Percentiles rank a stretch among this genome's conserved stretches.
phyloP scores from a whole-genome alignment of 2,797 vertebrate genomes.

The Todus mexicanus region DNA sequence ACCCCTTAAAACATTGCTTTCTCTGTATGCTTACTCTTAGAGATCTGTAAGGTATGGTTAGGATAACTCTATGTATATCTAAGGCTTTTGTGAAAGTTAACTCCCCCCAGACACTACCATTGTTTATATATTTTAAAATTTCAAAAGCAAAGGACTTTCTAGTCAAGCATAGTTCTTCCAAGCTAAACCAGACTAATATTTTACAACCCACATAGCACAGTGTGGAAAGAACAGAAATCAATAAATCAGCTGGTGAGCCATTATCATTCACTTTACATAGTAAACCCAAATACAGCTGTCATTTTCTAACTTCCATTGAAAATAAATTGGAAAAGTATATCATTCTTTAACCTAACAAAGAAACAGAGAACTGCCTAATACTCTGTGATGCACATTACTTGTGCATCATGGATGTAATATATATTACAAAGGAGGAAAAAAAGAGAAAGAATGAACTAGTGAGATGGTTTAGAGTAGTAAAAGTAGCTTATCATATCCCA shows the following conservation, averaged over 20 bases:
- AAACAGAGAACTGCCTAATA: constrained; percentile 41
- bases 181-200: constrained; percentile 60
- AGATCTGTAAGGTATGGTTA: background rate
- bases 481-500: constrained; percentile 39
- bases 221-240: constrained; percentile 63
- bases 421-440: constrained; percentile 45
- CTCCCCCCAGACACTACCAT: background rate
- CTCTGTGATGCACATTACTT: constrained; percentile 32
- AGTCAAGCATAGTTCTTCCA: constrained; percentile 23
- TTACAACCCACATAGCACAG: constrained; percentile 36
- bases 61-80: background rate
- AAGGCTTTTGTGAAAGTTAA: background rate
- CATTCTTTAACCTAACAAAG: constrained; percentile 54
- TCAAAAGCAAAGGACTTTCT: constrained; percentile 29
- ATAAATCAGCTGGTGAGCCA: constrained; percentile 63
- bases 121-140: background rate
- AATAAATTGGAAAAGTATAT: constrained; percentile 73
- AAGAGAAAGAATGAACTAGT: constrained; percentile 19
- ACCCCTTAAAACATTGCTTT: background rate
- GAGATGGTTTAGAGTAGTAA: constrained; percentile 21
- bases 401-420: background rate
- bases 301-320: constrained; percentile 64
- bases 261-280: constrained; percentile 71
- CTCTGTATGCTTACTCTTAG: background rate
- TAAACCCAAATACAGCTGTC: constrained; percentile 68